Evolutionary conservation across 2,797 vertebrate species (phyloP).

Genomic region (Tamandua tetradactyla): DNA sequence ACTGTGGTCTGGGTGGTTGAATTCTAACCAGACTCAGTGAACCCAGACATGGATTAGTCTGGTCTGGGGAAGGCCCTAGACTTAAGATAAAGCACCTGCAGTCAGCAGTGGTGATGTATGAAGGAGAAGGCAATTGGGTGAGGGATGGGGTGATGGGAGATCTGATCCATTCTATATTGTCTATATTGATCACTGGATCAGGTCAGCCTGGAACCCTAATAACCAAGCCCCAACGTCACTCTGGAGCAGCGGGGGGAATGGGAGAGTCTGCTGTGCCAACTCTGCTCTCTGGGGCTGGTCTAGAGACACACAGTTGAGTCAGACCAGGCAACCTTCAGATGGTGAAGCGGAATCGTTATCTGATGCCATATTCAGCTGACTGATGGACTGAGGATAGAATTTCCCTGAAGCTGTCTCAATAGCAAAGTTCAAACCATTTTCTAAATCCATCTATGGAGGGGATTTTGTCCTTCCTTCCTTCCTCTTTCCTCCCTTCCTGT

Average conservation of each 20-base stretch:
- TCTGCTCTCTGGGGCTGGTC: neutral
- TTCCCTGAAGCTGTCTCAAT: constrained; percentile 25
- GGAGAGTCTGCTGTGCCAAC: neutral
- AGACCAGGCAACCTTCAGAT: neutral
- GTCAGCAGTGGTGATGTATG: neutral
- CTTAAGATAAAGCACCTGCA: neutral
- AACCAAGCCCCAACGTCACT: neutral
- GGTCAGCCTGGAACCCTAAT: neutral
- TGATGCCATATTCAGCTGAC: neutral
- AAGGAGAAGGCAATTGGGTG: neutral
- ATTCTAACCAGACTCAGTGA: neutral
- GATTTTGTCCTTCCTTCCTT: constrained; percentile 36
- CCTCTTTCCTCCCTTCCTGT: constrained; percentile 7
- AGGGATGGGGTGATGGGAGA: neutral
- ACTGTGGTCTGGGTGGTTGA: neutral
- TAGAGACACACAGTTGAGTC: neutral
- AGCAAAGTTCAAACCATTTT: constrained; percentile 40
- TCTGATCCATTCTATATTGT: neutral
- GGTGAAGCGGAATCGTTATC: neutral
- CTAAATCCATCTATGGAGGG: constrained; percentile 48
- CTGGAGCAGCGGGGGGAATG: neutral
- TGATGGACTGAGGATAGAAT: neutral
- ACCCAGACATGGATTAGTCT: neutral
- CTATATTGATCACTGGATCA: neutral
- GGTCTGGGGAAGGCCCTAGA: neutral